A percentile compares a stretch with the other conserved stretches of the same genome.
phyloP scores from a whole-genome alignment of 2,113 vertebrate genomes.

The Carollia perspicillata region DNA sequence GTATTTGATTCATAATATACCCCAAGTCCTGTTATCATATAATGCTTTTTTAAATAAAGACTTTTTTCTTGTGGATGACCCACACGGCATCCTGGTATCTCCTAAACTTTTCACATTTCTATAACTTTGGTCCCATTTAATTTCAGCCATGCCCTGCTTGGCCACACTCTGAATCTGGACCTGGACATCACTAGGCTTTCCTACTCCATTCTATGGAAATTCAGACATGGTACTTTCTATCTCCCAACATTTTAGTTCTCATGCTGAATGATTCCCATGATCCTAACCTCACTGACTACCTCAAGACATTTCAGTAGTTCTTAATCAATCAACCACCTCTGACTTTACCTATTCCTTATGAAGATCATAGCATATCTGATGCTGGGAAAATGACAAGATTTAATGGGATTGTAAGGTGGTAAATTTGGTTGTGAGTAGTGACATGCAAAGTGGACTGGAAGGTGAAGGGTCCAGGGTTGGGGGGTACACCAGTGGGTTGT shows the following conservation, averaged over 20 bases:
- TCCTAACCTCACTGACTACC: background rate
- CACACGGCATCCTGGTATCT: background rate
- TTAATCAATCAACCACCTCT: background rate
- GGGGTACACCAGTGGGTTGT: background rate
- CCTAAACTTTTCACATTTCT: background rate
- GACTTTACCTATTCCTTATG: background rate
- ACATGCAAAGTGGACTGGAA: background rate
- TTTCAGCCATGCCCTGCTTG: rapidly evolving
- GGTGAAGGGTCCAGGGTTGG: background rate
- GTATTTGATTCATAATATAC: background rate
- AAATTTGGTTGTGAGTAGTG: background rate
- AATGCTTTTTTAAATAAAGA: background rate
- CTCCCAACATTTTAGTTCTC: background rate
- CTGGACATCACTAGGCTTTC: background rate
- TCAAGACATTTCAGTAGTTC: background rate
- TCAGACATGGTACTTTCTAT: background rate
- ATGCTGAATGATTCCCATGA: background rate
- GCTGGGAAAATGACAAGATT: background rate
- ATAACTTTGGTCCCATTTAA: background rate
- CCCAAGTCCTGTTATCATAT: background rate
- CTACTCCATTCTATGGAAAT: background rate
- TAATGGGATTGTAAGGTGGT: background rate
- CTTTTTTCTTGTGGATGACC: background rate
- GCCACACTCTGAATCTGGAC: background rate
- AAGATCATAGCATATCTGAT: background rate